Conservation (phyloP, 2,797 vertebrate species). For the Onychomys torridus region DNA sequence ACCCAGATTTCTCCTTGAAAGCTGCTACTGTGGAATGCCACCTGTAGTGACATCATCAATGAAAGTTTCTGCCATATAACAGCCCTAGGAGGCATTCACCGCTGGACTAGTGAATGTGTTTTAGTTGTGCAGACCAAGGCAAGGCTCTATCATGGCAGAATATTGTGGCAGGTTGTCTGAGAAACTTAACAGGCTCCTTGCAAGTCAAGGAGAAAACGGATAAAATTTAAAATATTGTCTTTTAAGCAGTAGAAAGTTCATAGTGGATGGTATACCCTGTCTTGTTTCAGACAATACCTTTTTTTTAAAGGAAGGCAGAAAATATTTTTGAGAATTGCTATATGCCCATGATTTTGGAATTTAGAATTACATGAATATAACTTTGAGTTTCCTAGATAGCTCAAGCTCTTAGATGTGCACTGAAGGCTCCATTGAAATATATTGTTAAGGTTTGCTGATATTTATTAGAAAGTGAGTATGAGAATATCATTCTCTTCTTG, state of each 20-base stretch:
- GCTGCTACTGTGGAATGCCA: neutral
- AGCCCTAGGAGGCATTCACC: neutral
- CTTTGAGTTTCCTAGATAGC: neutral
- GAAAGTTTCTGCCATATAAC: neutral
- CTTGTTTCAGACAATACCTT: neutral
- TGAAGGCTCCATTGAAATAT: neutral
- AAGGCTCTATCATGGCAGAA: neutral
- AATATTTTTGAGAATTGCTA: conserved; percentile 2
- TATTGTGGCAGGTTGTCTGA: neutral
- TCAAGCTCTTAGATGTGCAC: neutral
- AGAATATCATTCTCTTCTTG: conserved; percentile 19
- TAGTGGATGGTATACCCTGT: neutral
- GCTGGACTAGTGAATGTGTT: neutral
- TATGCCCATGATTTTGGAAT: conserved; percentile 4
- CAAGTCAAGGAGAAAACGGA: conserved; percentile 30
- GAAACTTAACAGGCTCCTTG: neutral
- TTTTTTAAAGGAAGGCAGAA: neutral
- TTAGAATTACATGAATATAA: neutral
- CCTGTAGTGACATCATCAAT: neutral
- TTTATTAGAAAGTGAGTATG: conserved; percentile 39
- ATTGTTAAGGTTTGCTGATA: neutral
- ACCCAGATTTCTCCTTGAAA: conserved; percentile 1
- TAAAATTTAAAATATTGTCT: conserved; percentile 6
- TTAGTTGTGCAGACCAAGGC: neutral
- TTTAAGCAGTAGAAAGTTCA: conserved; percentile 3